phyloP scores from a whole-genome alignment of 64 coral and sea anemone genomes.

The Actinia equina region DNA sequence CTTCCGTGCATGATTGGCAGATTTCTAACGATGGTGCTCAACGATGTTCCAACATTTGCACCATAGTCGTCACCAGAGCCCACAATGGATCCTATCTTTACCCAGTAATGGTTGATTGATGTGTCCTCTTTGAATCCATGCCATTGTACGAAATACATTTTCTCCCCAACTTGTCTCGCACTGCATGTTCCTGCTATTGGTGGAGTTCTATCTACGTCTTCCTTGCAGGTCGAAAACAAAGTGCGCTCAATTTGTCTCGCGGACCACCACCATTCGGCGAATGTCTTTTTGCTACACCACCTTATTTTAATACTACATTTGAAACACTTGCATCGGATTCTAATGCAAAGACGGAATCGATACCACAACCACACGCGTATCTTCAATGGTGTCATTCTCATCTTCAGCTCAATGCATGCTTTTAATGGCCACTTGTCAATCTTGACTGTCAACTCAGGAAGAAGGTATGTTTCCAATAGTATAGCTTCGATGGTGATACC shows the following conservation, averaged over 20 bases:
- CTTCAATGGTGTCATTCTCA: constrained; percentile 85
- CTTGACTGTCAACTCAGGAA: constrained; percentile 80
- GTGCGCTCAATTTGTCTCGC: constrained; percentile 73
- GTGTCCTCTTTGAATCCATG: constrained; percentile 87
- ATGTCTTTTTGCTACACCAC: constrained; percentile 95
- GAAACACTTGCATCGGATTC: constrained; percentile 62
- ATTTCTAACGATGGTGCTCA: constrained; percentile 58
- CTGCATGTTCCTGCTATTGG: constrained; percentile 66
- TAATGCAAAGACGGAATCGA: constrained; percentile 76
- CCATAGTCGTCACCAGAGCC: constrained; percentile 91
- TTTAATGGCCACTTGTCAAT: constrained; percentile 87
- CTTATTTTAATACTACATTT: constrained; percentile 71
- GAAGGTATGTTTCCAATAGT: constrained; percentile 79
- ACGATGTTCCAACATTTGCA: constrained; percentile 46
- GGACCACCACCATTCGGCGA: constrained; percentile 95
- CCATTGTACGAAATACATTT: constrained; percentile 86
- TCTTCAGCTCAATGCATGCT: constrained; percentile 79
- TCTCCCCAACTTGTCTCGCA: constrained; percentile 77
- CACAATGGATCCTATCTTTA: constrained; percentile 80
- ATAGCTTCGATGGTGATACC: constrained; percentile 93
- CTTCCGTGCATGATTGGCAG: constrained; percentile 91
- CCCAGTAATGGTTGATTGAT: constrained; percentile 65
- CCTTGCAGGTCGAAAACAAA: constrained; percentile 71
- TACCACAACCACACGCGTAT: constrained; percentile 99
- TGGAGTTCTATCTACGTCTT: constrained; percentile 76